Evolutionary conservation across 2,113 vertebrate species (phyloP).

Genomic region (Tretioscincus oriximinensis): DNA sequence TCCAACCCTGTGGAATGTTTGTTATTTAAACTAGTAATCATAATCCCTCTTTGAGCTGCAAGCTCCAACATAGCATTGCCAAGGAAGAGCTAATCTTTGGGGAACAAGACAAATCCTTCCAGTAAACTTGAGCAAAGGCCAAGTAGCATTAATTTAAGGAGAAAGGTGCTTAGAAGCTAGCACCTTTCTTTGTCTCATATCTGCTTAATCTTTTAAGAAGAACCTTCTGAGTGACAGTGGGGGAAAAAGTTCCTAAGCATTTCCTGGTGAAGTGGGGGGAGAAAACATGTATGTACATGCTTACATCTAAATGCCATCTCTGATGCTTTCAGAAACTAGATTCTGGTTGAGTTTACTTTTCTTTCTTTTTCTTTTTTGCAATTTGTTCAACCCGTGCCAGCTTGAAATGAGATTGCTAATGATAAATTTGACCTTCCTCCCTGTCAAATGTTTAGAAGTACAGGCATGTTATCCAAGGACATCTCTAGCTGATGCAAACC

Average conservation of each 20-base stretch:
- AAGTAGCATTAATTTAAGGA: not conserved
- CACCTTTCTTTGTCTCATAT: not conserved
- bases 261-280: not conserved
- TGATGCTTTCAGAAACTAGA: not conserved
- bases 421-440: not conserved
- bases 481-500: conserved; percentile 1
- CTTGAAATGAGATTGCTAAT: too few species aligned
- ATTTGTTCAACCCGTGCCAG: too few species aligned
- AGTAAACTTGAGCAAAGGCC: too few species aligned
- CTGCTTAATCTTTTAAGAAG: not conserved
- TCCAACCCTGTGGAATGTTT: not conserved
- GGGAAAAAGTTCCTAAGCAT: not conserved
- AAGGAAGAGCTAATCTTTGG: not conserved
- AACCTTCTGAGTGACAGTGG: not conserved
- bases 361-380: not conserved
- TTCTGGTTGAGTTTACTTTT: not conserved
- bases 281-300: too few species aligned
- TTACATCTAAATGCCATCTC: not conserved
- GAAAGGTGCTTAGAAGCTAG: not conserved
- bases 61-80: not conserved
- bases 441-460: not conserved
- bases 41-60: not conserved
- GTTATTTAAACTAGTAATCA: not conserved
- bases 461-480: not conserved
- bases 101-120: not conserved